Evolutionary conservation across 1,140 invertebrate genomes (phyloP).

Genomic region (honey bee (Apis mellifera)): DNA sequence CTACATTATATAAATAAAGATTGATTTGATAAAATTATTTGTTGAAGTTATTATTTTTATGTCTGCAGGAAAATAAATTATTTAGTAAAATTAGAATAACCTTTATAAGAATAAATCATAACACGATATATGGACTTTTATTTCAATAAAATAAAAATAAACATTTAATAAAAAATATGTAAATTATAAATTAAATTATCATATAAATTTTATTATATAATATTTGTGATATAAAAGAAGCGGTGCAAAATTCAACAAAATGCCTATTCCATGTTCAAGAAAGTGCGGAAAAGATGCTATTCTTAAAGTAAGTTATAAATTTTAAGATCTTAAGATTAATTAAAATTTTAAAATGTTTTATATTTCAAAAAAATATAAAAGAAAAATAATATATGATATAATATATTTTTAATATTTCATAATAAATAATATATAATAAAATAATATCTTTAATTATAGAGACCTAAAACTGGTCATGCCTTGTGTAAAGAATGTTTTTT

Average conservation of each 20-base stretch:
- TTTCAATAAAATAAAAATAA: background rate
- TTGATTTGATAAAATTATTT: background rate
- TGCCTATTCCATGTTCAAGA: conserved; percentile 85
- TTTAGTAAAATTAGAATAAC: background rate
- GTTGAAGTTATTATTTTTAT: background rate
- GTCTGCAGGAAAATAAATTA: background rate
- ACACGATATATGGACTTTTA: background rate
- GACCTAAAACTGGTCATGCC: conserved; percentile 94
- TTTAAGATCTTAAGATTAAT: background rate
- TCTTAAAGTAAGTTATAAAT: conserved; percentile 84
- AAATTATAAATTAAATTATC: background rate
- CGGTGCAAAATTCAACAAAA: conserved; percentile 68
- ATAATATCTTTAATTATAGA: conserved; percentile 81
- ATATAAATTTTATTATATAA: background rate
- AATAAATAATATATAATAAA: background rate
- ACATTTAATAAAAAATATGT: background rate
- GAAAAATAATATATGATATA: background rate
- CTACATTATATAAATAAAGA: background rate
- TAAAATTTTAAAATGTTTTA: background rate
- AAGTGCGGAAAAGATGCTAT: conserved; percentile 88
- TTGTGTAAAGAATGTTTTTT: conserved; percentile 98
- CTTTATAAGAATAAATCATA: background rate
- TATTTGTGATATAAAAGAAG: background rate
- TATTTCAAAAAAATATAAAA: background rate
- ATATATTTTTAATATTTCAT: background rate